Evolutionary conservation across 2,113 vertebrate species (phyloP).

Genomic region (Microtus oregoni): DNA sequence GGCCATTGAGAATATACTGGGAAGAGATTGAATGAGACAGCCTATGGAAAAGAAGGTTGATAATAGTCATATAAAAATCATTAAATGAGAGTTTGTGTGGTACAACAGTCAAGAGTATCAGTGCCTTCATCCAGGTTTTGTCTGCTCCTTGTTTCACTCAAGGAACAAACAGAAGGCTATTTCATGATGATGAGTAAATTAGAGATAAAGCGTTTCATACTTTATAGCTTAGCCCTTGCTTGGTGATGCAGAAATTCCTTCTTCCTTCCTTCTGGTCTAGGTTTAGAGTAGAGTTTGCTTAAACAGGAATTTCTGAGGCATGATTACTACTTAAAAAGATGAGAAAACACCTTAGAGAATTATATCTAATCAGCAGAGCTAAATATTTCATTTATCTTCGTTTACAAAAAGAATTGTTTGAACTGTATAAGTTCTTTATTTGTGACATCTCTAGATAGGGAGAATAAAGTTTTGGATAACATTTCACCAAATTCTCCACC

Average conservation of each 20-base stretch:
- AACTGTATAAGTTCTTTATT: background rate
- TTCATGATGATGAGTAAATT: background rate
- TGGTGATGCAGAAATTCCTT: background rate
- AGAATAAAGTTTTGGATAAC: background rate
- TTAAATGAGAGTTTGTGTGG: background rate
- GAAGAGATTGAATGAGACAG: rapidly evolving
- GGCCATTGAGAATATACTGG: background rate
- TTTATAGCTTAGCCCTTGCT: background rate
- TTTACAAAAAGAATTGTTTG: background rate
- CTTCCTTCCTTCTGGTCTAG: background rate
- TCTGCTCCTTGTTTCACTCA: background rate
- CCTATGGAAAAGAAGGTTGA: background rate
- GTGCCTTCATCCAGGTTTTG: background rate
- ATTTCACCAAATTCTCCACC: background rate
- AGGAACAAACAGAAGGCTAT: background rate
- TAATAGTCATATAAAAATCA: background rate
- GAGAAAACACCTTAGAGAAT: background rate
- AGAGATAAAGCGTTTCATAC: background rate
- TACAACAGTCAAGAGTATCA: background rate
- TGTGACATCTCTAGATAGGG: background rate
- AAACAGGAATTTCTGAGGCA: background rate
- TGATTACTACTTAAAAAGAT: background rate
- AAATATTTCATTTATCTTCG: background rate
- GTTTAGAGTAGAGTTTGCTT: background rate
- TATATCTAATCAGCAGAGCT: background rate